phyloP scores from a whole-genome alignment of 2,888 invertebrate genomes.

The Tetramorium bicarinatum region DNA sequence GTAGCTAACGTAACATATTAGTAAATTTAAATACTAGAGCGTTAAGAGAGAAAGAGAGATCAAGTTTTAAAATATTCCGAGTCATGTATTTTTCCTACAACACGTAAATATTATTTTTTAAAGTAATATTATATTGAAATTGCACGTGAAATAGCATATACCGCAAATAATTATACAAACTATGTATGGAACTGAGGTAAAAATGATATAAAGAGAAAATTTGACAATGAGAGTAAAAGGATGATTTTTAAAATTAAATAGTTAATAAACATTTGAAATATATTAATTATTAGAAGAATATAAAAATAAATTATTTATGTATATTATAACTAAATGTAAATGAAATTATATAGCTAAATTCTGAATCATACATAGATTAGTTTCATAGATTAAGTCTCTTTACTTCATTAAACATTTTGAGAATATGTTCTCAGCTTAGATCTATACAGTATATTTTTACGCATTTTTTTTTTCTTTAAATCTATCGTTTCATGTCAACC shows the following conservation, averaged over 20 bases:
- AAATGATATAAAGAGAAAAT: background rate
- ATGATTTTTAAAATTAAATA: background rate
- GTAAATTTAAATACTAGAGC: too few species aligned
- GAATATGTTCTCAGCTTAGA: background rate
- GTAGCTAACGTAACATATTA: background rate
- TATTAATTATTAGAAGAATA: background rate
- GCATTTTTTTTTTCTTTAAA: background rate
- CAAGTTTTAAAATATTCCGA: conserved; percentile 1
- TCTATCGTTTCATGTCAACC: conserved; percentile 3
- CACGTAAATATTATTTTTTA: background rate
- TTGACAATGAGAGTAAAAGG: background rate
- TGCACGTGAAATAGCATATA: background rate
- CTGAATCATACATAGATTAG: background rate
- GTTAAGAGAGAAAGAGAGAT: background rate
- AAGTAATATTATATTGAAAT: conserved; percentile 14
- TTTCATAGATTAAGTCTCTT: background rate
- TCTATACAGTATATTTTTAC: background rate
- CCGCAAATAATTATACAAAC: too few species aligned
- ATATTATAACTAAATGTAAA: background rate
- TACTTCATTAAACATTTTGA: background rate
- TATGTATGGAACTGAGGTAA: too few species aligned
- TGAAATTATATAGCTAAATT: background rate
- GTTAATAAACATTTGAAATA: background rate
- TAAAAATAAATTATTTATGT: background rate
- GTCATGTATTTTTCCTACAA: background rate